phyloP scores from a whole-genome alignment of 2,113 vertebrate species.

The Steatornis caripensis region DNA sequence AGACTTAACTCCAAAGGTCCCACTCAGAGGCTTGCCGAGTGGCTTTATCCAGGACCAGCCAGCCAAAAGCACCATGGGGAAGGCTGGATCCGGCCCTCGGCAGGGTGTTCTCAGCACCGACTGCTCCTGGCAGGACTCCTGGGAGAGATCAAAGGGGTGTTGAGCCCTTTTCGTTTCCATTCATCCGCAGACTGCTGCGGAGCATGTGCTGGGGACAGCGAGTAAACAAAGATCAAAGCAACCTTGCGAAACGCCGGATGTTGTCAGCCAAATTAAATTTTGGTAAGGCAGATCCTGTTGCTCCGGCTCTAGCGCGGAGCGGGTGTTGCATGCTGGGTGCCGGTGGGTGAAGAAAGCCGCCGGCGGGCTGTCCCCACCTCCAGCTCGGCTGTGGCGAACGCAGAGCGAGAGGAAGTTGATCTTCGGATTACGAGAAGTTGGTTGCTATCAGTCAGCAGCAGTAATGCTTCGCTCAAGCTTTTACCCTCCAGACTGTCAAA shows the following conservation, averaged over 20 bases:
- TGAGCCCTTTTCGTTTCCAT: neutral
- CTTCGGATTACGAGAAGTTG: neutral
- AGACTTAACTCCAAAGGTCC: neutral
- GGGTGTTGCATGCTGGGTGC: neutral
- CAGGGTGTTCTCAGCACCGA: neutral
- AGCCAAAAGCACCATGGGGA: neutral
- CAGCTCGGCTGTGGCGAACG: neutral
- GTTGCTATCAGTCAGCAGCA: neutral
- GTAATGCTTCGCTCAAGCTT: neutral
- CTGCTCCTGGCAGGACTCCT: neutral
- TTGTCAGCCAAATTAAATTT: conserved; percentile 12
- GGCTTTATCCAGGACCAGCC: neutral
- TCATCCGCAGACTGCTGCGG: neutral
- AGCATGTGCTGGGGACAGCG: conserved; percentile 15
- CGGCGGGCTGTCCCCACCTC: conserved; percentile 24
- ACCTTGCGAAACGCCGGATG: neutral
- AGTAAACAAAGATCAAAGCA: conserved; percentile 49
- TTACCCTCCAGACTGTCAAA: neutral
- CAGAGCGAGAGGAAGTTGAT: neutral
- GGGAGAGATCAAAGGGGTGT: conserved; percentile 15
- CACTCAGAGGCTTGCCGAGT: neutral
- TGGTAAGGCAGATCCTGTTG: conserved; percentile 38
- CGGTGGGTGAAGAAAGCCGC: conserved; percentile 20
- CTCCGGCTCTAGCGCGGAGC: neutral
- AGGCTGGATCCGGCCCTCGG: neutral